Evolutionary conservation across 2,113 vertebrate genomes (phyloP).

Genomic region (Oncorhynchus masou): DNA sequence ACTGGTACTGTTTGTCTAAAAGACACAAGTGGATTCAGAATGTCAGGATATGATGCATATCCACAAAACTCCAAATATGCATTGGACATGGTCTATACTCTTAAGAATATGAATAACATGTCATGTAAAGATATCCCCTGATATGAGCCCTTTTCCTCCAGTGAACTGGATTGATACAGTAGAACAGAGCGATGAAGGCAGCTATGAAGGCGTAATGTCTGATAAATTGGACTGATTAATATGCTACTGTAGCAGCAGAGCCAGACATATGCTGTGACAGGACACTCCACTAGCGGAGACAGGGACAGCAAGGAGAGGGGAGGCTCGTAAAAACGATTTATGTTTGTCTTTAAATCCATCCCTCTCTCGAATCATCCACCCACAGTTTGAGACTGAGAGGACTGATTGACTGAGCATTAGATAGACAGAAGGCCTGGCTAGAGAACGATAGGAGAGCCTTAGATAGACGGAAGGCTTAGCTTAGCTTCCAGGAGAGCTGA

Average conservation of each 20-base stretch:
- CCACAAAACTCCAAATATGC: no score
- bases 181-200: background rate
- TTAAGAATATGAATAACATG: no score
- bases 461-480: background rate
- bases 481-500: background rate
- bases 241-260: background rate
- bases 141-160: no score
- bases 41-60: no score
- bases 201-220: constrained; percentile 26
- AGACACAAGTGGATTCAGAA: no score
- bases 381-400: background rate
- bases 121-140: no score
- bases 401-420: no score
- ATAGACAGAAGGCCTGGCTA: background rate
- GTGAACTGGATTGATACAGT: background rate
- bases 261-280: constrained; percentile 40
- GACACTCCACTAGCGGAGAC: constrained; percentile 11
- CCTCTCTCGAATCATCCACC: background rate
- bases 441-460: background rate
- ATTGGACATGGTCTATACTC: no score
- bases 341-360: background rate
- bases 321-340: background rate
- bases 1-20: no score
- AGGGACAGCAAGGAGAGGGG: background rate
- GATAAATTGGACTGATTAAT: constrained; percentile 38